Evolutionary conservation across 2,113 vertebrate genomes (phyloP).

Genomic region (Syngnathus typhle): DNA sequence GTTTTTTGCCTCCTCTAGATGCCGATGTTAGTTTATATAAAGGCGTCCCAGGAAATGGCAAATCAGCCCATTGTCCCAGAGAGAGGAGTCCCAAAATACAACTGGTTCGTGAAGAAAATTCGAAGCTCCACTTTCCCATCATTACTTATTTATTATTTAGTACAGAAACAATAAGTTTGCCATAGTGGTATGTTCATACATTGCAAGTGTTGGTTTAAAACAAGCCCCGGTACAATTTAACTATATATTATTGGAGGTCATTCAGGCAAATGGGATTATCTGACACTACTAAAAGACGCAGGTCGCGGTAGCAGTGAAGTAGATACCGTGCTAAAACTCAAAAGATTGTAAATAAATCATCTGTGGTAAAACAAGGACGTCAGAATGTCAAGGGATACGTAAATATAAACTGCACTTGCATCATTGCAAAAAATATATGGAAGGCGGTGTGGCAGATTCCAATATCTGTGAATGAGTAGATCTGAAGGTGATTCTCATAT

Average conservation of each 20-base stretch:
- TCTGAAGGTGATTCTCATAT: constrained; percentile 56
- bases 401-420: not conserved
- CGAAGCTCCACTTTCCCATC: too few relatives aligned
- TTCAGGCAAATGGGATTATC: not conserved
- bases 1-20: too few relatives aligned
- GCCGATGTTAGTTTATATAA: too few relatives aligned
- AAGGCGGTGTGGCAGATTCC: constrained; percentile 29
- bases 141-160: not conserved
- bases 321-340: not conserved
- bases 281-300: too few relatives aligned
- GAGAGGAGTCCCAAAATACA: too few relatives aligned
- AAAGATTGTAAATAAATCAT: not conserved
- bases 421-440: not conserved
- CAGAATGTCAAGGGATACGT: not conserved
- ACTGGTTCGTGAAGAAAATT: too few relatives aligned
- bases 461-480: constrained; percentile 50
- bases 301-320: not conserved
- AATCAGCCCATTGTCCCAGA: too few relatives aligned
- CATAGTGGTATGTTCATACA: not conserved
- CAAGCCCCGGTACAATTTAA: not conserved
- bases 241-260: not conserved
- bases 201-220: not conserved
- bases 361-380: not conserved
- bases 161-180: not conserved
- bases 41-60: too few relatives aligned